Percentiles rank a stretch among this genome's conserved stretches.
Conservation (phyloP, 1,140 invertebrate species). For the Caenorhabditis tropicalis region DNA sequence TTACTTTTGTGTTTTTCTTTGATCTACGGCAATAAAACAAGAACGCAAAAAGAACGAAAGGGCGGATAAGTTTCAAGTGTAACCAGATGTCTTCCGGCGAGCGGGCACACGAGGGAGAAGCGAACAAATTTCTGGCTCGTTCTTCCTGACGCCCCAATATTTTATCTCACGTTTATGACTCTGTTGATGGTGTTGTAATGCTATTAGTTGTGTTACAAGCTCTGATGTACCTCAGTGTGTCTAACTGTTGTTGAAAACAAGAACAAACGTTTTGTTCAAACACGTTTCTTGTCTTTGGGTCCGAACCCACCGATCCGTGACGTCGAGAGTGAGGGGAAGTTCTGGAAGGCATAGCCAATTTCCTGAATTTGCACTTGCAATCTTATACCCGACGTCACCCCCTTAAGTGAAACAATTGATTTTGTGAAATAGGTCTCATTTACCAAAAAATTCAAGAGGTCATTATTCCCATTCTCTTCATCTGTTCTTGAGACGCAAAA, state of each 20-base stretch:
- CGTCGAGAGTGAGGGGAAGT: constrained; percentile 15
- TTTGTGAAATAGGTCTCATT: neutral
- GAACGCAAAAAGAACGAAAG: neutral
- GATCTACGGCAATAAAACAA: neutral
- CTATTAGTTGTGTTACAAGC: constrained; percentile 20
- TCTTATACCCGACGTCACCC: neutral
- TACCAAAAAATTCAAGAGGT: neutral
- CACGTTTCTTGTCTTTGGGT: neutral
- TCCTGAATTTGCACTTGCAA: constrained; percentile 22
- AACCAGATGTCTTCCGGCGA: constrained; percentile 32
- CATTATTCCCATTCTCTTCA: neutral
- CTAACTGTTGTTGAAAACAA: constrained; percentile 15
- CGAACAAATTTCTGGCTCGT: neutral
- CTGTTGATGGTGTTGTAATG: constrained; percentile 40
- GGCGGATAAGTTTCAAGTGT: constrained; percentile 25
- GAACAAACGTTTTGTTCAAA: constrained; percentile 1
- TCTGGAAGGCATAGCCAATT: constrained; percentile 37
- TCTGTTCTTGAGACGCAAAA: neutral
- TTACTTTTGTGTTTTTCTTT: neutral
- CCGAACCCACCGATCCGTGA: neutral
- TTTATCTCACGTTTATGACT: constrained; percentile 37
- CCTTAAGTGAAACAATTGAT: neutral
- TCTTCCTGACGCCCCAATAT: constrained; percentile 11
- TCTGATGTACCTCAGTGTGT: neutral
- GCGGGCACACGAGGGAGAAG: too few relatives aligned